These are phyloP conservation scores for Elachura formosa DNA, from an alignment of 2,113 vertebrate species.

Conservation along the genomic window DNA sequence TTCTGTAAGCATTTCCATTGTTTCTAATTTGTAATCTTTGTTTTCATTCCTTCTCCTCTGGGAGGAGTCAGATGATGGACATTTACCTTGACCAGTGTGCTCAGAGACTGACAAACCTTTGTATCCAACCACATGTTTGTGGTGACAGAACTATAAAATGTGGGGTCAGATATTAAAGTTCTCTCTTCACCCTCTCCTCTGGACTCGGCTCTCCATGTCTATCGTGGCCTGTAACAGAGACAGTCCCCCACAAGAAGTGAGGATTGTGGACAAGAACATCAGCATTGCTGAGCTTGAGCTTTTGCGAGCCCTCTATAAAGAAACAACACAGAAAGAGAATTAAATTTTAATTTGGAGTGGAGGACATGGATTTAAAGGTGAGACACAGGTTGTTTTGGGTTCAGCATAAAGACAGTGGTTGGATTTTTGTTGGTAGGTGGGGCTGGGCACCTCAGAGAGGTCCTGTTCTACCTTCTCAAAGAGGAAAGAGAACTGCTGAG, in stretches of 20 bases:
- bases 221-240: too few species aligned
- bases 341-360: background rate
- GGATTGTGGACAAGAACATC: background rate
- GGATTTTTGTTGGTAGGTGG: background rate
- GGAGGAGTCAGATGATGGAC: too few species aligned
- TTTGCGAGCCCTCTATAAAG: background rate
- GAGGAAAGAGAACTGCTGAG: background rate
- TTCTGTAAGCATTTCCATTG: too few species aligned
- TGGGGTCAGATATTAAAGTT: too few species aligned
- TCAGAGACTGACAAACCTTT: too few species aligned
- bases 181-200: too few species aligned
- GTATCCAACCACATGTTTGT: too few species aligned
- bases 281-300: background rate
- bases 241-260: background rate
- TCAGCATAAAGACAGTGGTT: background rate
- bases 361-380: background rate
- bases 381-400: background rate
- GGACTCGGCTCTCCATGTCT: too few species aligned
- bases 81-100: too few species aligned
- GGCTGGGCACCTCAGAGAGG: background rate
- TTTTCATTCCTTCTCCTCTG: too few species aligned
- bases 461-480: background rate
- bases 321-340: background rate
- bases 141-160: too few species aligned
- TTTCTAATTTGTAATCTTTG: too few species aligned